phyloP scores from a whole-genome alignment of 1,140 invertebrate genomes.

The Brachionus asplanchnoidis region DNA sequence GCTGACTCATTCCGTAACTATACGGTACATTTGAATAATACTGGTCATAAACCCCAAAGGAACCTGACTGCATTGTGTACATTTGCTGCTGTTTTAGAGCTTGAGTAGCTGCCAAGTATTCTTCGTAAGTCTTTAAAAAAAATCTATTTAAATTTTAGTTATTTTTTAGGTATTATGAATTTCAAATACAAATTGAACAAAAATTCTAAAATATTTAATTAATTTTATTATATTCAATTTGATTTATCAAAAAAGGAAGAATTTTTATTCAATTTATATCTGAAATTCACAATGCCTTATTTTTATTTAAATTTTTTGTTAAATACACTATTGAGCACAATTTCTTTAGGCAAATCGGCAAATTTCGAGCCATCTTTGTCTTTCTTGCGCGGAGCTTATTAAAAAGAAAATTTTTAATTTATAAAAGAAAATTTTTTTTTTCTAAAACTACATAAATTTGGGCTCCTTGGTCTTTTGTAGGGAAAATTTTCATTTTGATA shows the following conservation, averaged over 20 bases:
- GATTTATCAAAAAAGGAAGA: too few species aligned
- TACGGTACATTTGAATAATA: background rate
- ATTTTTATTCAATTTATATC: too few species aligned
- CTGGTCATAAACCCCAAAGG: background rate
- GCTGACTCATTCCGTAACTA: background rate
- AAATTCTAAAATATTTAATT: too few species aligned
- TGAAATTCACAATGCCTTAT: too few species aligned
- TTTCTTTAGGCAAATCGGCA: background rate
- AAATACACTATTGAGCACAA: constrained; percentile 22
- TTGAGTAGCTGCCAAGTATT: constrained; percentile 18
- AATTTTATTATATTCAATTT: too few species aligned
- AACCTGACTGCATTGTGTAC: background rate
- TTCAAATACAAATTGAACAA: too few species aligned
- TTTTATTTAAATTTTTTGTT: too few species aligned
- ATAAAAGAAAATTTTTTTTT: background rate
- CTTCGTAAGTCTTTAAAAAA: constrained; percentile 21
- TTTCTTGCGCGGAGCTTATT: background rate
- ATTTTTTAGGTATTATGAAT: too few species aligned
- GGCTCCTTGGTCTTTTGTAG: background rate
- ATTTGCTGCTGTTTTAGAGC: constrained; percentile 21
- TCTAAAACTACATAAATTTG: background rate
- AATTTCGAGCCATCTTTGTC: background rate
- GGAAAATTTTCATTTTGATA: background rate
- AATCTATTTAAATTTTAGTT: background rate
- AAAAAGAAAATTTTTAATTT: background rate